A percentile compares a stretch with the other conserved stretches of the same genome.
Conservation (phyloP, 2,888 invertebrate genomes). For the Alloscopus bannaensis region DNA sequence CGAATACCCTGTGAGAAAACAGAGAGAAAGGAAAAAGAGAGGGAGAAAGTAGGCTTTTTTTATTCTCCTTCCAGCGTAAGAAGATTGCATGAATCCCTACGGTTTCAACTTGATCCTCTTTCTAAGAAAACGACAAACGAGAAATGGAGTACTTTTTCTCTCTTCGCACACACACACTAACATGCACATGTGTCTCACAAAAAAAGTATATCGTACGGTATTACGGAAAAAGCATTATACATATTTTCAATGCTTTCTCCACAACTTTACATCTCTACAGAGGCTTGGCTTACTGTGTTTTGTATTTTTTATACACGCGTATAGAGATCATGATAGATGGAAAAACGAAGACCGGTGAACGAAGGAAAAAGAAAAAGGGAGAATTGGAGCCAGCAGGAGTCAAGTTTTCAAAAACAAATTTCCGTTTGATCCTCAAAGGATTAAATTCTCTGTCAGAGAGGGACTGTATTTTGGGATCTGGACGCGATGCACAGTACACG, state of each 20-base stretch:
- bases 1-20: neutral
- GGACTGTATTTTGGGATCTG: slow-evolving; percentile 62
- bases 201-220: too few relatives aligned
- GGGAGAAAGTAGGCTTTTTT: slow-evolving; percentile 8
- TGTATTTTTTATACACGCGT: neutral
- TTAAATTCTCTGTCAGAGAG: slow-evolving; percentile 68
- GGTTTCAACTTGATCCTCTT: slow-evolving; percentile 55
- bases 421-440: slow-evolving; percentile 69
- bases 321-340: neutral
- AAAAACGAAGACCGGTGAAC: slow-evolving; percentile 9
- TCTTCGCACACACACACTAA: neutral
- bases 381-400: slow-evolving; percentile 66
- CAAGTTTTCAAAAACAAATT: slow-evolving; percentile 70
- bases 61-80: slow-evolving; percentile 19
- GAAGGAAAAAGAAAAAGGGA: slow-evolving; percentile 20
- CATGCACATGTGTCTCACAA: too few relatives aligned
- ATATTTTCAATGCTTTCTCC: neutral
- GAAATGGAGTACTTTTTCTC: slow-evolving; percentile 32
- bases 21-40: neutral
- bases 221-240: neutral
- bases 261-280: neutral
- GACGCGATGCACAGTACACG: slow-evolving; percentile 24
- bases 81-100: slow-evolving; percentile 57
- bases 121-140: slow-evolving; percentile 30
- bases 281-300: too few relatives aligned